Evolutionary conservation across 2,888 invertebrate genomes (phyloP).

Genomic region (Agrochola macilenta): DNA sequence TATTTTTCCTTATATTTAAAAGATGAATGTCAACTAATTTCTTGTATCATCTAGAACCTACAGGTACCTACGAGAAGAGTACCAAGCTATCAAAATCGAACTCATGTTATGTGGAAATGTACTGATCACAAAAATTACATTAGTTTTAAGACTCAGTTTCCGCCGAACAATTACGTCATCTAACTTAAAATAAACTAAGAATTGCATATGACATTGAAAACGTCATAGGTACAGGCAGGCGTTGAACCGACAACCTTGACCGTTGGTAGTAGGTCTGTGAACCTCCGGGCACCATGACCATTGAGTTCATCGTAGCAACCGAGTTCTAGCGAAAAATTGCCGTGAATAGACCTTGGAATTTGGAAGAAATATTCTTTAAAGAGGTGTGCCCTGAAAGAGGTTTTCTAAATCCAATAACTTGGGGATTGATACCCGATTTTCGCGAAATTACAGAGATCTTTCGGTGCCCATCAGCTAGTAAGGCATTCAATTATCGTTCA

Average conservation of each 20-base stretch:
- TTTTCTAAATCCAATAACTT: neutral
- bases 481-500: constrained; percentile 59
- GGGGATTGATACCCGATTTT: neutral
- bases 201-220: constrained; percentile 39
- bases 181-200: constrained; percentile 27
- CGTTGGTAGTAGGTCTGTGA: constrained; percentile 26
- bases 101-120: neutral
- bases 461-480: neutral
- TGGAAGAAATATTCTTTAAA: neutral
- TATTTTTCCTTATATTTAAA: constrained; percentile 11
- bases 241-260: constrained; percentile 54
- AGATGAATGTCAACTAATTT: neutral
- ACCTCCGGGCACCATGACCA: constrained; percentile 7
- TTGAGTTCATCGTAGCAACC: constrained; percentile 20
- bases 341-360: neutral
- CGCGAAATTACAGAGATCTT: neutral
- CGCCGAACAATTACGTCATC: constrained; percentile 30
- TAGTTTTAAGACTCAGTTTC: constrained; percentile 11
- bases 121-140: neutral
- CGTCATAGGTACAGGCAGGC: constrained; percentile 41
- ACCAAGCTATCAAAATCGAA: neutral
- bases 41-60: neutral
- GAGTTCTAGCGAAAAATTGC: neutral
- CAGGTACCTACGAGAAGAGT: neutral
- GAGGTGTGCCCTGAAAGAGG: neutral